Percentiles rank a stretch among this genome's conserved stretches.
Evolutionary conservation across 2,888 invertebrate genomes (phyloP).

Genomic region (Agrilus biguttatus): DNA sequence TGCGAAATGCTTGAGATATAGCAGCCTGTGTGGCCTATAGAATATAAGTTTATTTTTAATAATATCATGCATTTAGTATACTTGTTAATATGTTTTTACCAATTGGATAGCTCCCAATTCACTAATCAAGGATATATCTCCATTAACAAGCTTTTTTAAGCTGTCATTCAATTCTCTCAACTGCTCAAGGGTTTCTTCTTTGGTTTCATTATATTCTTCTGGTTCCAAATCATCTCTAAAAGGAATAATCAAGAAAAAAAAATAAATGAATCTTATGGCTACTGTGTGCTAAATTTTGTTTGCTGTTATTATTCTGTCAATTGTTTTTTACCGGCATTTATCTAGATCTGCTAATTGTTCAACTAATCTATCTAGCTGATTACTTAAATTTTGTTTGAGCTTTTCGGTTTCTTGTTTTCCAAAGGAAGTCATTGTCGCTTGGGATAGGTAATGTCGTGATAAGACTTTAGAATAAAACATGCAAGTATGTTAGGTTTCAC

Average conservation of each 20-base stretch:
- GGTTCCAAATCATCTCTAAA: slow-evolving; percentile 45
- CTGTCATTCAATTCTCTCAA: slow-evolving; percentile 52
- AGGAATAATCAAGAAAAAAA: slow-evolving; percentile 6
- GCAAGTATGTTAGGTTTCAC: no score
- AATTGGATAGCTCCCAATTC: slow-evolving; percentile 49
- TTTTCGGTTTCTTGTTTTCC: slow-evolving; percentile 47
- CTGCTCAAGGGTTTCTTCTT: slow-evolving; percentile 55
- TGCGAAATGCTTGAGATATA: slow-evolving; percentile 58
- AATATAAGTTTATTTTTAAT: neutral
- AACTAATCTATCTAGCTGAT: slow-evolving; percentile 51
- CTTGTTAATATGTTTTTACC: slow-evolving; percentile 27
- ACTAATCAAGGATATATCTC: slow-evolving; percentile 53
- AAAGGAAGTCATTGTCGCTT: slow-evolving; percentile 31
- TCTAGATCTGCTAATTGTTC: slow-evolving; percentile 57
- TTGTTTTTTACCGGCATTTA: slow-evolving; percentile 41
- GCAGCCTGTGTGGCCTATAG: slow-evolving; percentile 56
- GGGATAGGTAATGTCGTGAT: no score
- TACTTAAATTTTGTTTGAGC: slow-evolving; percentile 47
- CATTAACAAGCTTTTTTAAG: slow-evolving; percentile 45
- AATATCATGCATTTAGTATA: neutral
- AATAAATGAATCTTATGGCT: neutral
- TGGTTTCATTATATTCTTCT: slow-evolving; percentile 52
- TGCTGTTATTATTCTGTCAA: neutral
- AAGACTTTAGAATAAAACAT: no score
- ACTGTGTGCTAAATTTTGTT: neutral